phyloP scores from a whole-genome alignment of 2,888 invertebrate species.

The Drosophila picticornis region DNA sequence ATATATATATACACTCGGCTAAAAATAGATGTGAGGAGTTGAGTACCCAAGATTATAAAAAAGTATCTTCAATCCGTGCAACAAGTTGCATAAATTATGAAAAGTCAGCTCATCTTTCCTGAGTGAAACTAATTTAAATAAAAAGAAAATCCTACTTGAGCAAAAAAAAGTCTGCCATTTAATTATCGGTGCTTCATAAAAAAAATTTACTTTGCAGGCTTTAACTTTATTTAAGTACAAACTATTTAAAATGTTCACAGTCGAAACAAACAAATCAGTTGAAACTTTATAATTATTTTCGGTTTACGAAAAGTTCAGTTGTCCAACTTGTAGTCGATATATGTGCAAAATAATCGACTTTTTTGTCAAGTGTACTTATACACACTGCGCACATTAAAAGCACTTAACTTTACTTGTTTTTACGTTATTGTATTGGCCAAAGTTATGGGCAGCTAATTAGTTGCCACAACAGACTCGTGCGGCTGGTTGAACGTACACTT shows the following conservation, averaged over 20 bases:
- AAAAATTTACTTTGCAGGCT: neutral
- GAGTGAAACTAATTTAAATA: neutral
- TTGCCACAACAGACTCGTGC: conserved; percentile 9
- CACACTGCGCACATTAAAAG: conserved; percentile 10
- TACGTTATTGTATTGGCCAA: conserved; percentile 39
- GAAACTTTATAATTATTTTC: neutral
- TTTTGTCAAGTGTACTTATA: neutral
- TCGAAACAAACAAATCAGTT: neutral
- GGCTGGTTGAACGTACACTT: conserved; percentile 4
- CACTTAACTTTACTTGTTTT: conserved; percentile 35
- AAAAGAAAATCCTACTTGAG: neutral
- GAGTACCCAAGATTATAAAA: neutral
- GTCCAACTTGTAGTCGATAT: neutral
- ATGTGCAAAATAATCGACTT: neutral
- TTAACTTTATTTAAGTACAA: neutral
- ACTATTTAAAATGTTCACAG: neutral
- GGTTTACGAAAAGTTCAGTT: neutral
- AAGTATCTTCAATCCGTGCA: neutral
- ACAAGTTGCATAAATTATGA: neutral
- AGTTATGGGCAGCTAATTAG: conserved; percentile 65
- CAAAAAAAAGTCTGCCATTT: neutral
- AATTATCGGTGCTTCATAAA: neutral
- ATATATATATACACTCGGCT: neutral
- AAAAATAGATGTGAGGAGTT: neutral
- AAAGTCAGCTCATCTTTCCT: neutral